Conservation (phyloP, 2,113 vertebrate species). For the Bolborhynchus lineola region DNA sequence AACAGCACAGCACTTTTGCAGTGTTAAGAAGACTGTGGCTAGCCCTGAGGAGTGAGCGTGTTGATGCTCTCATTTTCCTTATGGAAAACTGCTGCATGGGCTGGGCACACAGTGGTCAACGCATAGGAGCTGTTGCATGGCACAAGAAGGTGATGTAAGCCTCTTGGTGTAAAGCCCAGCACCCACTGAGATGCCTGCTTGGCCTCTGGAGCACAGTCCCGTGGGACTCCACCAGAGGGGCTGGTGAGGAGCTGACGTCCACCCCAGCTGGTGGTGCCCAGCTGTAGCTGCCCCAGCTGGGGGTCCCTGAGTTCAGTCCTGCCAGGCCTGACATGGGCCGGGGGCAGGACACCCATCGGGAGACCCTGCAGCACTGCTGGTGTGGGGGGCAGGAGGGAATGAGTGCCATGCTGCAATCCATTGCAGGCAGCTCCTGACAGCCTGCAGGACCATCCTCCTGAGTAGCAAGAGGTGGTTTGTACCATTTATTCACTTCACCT, state of each 20-base stretch:
- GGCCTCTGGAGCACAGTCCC: neutral
- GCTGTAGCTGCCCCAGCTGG: neutral
- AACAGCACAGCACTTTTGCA: neutral
- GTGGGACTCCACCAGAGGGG: neutral
- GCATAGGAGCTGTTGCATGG: accelerated
- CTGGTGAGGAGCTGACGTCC: neutral
- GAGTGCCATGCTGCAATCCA: neutral
- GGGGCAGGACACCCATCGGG: neutral
- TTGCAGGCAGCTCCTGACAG: neutral
- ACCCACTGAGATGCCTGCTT: neutral
- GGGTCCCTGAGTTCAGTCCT: neutral
- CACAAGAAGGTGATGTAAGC: neutral
- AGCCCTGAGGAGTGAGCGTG: neutral
- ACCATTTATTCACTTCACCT: neutral
- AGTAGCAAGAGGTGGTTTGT: neutral
- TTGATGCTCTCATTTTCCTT: neutral
- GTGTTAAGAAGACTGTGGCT: neutral
- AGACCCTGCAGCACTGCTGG: accelerated
- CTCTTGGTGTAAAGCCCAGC: neutral
- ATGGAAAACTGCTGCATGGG: neutral
- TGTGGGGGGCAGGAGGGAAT: neutral
- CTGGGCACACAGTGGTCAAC: accelerated
- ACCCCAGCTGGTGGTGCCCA: accelerated
- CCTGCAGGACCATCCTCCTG: neutral
- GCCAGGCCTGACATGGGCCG: neutral